phyloP scores from a whole-genome alignment of 2,888 invertebrate genomes.

The Habroteleia sp. region DNA sequence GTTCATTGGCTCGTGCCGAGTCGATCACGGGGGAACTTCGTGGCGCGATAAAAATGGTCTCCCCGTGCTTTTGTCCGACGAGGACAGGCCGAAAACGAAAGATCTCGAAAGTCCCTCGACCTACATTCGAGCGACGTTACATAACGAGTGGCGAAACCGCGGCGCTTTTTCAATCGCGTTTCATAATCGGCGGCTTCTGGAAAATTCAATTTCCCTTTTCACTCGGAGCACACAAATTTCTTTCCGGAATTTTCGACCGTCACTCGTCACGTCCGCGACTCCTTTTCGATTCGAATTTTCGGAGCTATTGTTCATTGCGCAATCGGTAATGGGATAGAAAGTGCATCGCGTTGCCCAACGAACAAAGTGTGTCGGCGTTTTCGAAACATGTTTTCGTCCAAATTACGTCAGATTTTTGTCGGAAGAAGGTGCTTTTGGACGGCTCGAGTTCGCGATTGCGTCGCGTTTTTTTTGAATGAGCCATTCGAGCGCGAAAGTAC shows the following conservation, averaged over 20 bases:
- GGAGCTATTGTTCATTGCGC: constrained; percentile 23
- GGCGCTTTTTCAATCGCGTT: constrained; percentile 16
- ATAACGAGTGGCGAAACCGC: constrained; percentile 29
- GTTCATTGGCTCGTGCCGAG: constrained; percentile 74
- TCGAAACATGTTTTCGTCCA: background rate
- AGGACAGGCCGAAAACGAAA: constrained; percentile 15
- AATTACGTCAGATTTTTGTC: constrained; percentile 6
- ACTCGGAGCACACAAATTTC: constrained; percentile 6
- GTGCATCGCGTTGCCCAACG: constrained; percentile 16
- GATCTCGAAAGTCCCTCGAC: constrained; percentile 42
- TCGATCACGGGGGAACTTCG: constrained; percentile 6
- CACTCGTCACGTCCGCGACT: background rate
- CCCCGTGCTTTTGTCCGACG: constrained; percentile 26
- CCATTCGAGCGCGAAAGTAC: constrained; percentile 46
- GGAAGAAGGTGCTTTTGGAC: background rate
- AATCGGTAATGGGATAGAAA: constrained; percentile 34
- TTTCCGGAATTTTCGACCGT: background rate
- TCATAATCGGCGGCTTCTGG: background rate
- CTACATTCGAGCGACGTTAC: constrained; percentile 24
- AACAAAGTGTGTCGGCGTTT: constrained; percentile 3
- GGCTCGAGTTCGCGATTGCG: background rate
- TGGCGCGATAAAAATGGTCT: constrained; percentile 28
- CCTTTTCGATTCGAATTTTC: constrained; percentile 6
- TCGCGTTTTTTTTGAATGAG: constrained; percentile 4
- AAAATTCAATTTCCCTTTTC: constrained; percentile 13